A percentile compares a stretch with the other conserved stretches of the same genome.
Conservation (phyloP, 2,113 vertebrate species). For the Salvelinus sp. region DNA sequence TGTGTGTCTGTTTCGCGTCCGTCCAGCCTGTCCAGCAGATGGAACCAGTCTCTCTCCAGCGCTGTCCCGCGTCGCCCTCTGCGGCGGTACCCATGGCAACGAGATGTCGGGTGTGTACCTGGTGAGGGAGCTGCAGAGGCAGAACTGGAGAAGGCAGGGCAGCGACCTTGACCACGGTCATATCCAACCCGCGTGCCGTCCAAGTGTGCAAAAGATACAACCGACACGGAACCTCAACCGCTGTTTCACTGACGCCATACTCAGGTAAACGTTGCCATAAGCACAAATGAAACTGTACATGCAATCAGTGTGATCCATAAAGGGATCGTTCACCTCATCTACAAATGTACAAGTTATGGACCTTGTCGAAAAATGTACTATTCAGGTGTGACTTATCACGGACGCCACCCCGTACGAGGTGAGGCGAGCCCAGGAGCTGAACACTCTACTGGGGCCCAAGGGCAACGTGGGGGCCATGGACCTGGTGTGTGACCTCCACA, state of each 20-base stretch:
- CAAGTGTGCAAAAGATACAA: conserved; percentile 71
- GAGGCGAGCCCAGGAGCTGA: conserved; percentile 74
- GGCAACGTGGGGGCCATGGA: conserved; percentile 69
- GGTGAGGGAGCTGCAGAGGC: conserved; percentile 63
- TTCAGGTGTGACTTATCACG: conserved; percentile 18
- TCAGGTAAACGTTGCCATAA: conserved; percentile 59
- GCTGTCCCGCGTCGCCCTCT: conserved; percentile 70
- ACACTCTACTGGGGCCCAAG: conserved; percentile 75
- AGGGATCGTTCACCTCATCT: neutral
- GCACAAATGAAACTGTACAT: neutral
- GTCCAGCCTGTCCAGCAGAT: no score
- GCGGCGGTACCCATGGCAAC: conserved; percentile 84
- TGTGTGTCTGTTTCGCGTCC: no score
- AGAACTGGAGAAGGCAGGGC: conserved; percentile 32
- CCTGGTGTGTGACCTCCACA: conserved; percentile 80
- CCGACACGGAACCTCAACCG: conserved; percentile 75
- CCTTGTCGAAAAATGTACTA: no score
- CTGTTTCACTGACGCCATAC: conserved; percentile 63
- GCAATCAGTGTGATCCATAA: neutral
- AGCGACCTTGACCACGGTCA: conserved; percentile 49
- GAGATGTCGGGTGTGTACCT: conserved; percentile 80
- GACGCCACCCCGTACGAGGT: conserved; percentile 69
- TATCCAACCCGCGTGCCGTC: conserved; percentile 70
- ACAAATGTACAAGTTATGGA: neutral
- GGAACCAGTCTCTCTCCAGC: conserved; percentile 51